These are phyloP conservation scores for Catharus bicknelli DNA, from an alignment of 2,113 vertebrate species.

Conservation along the genomic window DNA sequence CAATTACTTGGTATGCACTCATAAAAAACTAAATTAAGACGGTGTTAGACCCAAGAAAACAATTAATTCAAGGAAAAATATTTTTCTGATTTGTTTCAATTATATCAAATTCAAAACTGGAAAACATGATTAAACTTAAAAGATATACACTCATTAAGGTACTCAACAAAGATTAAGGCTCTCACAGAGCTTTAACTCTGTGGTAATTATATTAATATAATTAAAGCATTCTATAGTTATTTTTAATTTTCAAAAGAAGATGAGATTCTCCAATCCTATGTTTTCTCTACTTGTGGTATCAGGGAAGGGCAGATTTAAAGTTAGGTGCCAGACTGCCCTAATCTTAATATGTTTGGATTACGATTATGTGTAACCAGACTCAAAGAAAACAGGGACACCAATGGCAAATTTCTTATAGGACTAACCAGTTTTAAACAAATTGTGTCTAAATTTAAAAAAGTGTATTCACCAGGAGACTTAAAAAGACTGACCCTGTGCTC, in stretches of 20 bases:
- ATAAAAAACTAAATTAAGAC: not conserved
- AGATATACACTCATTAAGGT: not conserved
- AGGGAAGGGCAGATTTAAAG: constrained; percentile 24
- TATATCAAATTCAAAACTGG: not conserved
- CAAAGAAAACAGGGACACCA: constrained; percentile 33
- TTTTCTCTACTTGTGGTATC: constrained; percentile 8
- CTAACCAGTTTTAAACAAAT: constrained; percentile 12
- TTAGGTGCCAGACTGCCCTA: constrained; percentile 12
- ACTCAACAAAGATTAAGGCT: not conserved
- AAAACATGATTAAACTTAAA: not conserved
- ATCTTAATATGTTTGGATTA: constrained; percentile 35
- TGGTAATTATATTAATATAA: not conserved
- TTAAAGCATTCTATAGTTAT: not conserved
- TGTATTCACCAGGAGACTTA: not conserved
- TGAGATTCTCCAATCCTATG: not conserved
- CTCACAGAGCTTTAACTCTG: not conserved
- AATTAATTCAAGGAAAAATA: constrained; percentile 16
- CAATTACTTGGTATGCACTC: not conserved
- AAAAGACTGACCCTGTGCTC: not conserved
- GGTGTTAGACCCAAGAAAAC: not conserved
- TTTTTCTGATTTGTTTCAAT: constrained; percentile 18
- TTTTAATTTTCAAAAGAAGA: constrained; percentile 12
- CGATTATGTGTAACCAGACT: constrained; percentile 27
- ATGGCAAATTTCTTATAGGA: constrained; percentile 20
- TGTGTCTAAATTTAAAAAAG: not conserved